Evolutionary conservation across 37 sponge, comb jelly and placozoan genomes (phyloP).

Genomic region (Agelas oroides): DNA sequence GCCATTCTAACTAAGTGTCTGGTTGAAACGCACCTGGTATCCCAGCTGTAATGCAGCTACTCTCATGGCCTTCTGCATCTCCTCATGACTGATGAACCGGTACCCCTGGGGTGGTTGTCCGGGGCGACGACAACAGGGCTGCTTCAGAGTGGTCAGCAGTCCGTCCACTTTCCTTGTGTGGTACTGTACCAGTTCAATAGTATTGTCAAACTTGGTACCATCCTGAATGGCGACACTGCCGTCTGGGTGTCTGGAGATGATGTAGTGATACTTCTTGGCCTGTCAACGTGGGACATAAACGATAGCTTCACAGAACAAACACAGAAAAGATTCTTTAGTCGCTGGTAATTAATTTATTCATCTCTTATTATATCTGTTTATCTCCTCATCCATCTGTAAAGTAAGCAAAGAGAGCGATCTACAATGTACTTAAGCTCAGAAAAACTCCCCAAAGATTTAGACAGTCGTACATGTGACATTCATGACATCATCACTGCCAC

Average conservation of each 20-base stretch:
- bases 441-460: too few relatives aligned
- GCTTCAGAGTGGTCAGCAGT: slow-evolving; percentile 72
- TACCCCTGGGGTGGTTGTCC: slow-evolving; percentile 83
- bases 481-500: too few relatives aligned
- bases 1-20: too few relatives aligned
- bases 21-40: slow-evolving; percentile 51
- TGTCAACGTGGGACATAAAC: neutral
- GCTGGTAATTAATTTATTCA: too few relatives aligned
- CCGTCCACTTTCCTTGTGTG: slow-evolving; percentile 76
- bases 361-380: too few relatives aligned
- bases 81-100: slow-evolving; percentile 74
- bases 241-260: slow-evolving; percentile 61
- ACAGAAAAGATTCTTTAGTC: too few relatives aligned
- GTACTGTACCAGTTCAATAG: slow-evolving; percentile 81
- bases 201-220: slow-evolving; percentile 76
- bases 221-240: slow-evolving; percentile 86
- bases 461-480: too few relatives aligned
- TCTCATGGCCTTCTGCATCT: slow-evolving; percentile 81
- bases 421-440: too few relatives aligned
- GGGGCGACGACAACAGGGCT: slow-evolving; percentile 63
- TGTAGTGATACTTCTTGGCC: slow-evolving; percentile 74
- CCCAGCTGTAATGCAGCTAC: slow-evolving; percentile 79
- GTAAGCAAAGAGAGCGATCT: too few relatives aligned
- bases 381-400: too few relatives aligned
- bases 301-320: too few relatives aligned